Conservation (phyloP, 2,888 invertebrate genomes). For the Hyalella azteca region DNA sequence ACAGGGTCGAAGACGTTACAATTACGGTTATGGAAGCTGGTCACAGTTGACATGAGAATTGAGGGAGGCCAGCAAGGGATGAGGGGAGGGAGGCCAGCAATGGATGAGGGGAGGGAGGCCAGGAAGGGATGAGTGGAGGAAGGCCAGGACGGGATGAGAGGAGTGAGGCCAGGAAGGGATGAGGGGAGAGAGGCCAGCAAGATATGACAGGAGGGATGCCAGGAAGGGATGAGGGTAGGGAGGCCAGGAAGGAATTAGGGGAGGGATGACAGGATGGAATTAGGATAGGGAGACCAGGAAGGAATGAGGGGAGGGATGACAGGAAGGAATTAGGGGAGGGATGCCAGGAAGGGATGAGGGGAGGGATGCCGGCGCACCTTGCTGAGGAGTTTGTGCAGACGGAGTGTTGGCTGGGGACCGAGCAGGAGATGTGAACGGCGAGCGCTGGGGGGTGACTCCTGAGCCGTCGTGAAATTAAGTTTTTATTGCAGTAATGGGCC, state of each 20-base stretch:
- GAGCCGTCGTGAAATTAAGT: background rate
- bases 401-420: slow-evolving; percentile 60
- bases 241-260: background rate
- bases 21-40: no score
- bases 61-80: no score
- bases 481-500: no score
- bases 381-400: slow-evolving; percentile 48
- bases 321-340: background rate
- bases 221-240: background rate
- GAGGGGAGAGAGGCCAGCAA: background rate
- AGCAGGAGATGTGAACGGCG: slow-evolving; percentile 60
- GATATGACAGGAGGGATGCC: background rate
- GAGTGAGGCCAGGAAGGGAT: background rate
- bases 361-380: slow-evolving; percentile 48
- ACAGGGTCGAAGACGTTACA: no score
- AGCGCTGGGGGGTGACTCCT: slow-evolving; percentile 59
- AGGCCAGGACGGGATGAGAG: no score
- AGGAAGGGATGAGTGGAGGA: no score
- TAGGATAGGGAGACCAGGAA: background rate
- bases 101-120: no score
- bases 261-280: background rate
- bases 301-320: background rate
- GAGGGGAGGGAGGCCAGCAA: no score
- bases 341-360: background rate
- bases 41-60: no score